These are phyloP conservation scores for Laupala kohalensis DNA, from an alignment of 1,140 invertebrate genomes.

Conservation along the genomic window DNA sequence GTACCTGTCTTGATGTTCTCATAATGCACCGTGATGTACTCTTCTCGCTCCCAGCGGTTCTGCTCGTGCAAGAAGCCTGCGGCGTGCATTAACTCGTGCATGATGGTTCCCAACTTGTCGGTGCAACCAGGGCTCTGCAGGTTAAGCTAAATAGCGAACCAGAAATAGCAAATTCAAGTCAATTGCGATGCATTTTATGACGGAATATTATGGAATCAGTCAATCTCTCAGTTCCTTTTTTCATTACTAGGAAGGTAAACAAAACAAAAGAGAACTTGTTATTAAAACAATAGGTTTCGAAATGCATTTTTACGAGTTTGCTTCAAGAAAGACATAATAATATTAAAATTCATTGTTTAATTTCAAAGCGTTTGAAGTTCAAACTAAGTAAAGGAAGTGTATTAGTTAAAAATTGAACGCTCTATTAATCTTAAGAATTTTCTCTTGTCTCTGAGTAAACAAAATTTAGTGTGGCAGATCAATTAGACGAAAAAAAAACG, in stretches of 20 bases:
- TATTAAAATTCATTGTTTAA: no score
- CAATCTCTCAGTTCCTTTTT: not conserved
- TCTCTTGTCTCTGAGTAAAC: no score
- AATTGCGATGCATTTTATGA: not conserved
- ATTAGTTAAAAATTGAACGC: no score
- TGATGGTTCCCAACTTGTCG: slow-evolving; percentile 29
- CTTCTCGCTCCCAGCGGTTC: slow-evolving; percentile 30
- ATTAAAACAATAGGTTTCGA: no score
- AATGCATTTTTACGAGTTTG: no score
- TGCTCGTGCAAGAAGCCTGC: slow-evolving; percentile 38
- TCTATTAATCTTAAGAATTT: no score
- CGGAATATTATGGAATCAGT: no score
- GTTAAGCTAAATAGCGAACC: slow-evolving; percentile 23
- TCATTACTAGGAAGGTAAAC: not conserved
- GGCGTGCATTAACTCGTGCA: slow-evolving; percentile 35
- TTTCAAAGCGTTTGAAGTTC: no score
- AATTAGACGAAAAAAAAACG: no score
- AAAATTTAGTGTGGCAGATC: no score
- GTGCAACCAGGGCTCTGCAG: slow-evolving; percentile 25
- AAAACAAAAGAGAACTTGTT: slow-evolving; percentile 4
- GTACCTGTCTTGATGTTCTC: slow-evolving; percentile 25
- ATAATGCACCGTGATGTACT: slow-evolving; percentile 28
- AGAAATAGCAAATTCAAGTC: not conserved
- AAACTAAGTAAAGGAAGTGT: no score
- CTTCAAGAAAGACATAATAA: no score